phyloP scores from a whole-genome alignment of 2,888 invertebrate species.

The Troides aeacus region DNA sequence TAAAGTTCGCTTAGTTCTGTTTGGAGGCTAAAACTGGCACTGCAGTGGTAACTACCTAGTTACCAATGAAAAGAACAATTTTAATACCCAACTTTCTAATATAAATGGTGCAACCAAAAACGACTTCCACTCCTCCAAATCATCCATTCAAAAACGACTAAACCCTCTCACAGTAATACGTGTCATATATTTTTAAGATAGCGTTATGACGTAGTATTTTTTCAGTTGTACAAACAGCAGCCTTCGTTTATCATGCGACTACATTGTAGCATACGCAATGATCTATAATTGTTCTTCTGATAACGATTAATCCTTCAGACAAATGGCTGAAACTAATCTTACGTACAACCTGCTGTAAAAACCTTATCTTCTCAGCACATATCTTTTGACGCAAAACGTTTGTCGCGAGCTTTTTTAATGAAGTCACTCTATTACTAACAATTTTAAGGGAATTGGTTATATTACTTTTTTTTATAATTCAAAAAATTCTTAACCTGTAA shows the following conservation, averaged over 20 bases:
- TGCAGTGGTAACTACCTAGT: too few relatives aligned
- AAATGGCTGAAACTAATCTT: slow-evolving; percentile 4
- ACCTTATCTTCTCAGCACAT: not conserved
- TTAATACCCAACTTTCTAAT: too few relatives aligned
- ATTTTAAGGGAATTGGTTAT: not conserved
- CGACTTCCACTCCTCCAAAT: not conserved
- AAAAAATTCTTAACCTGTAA: too few relatives aligned
- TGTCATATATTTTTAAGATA: not conserved
- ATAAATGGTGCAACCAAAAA: too few relatives aligned
- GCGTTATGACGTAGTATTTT: slow-evolving; percentile 4
- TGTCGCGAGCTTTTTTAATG: not conserved
- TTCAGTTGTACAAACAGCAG: slow-evolving; percentile 10
- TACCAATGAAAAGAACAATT: too few relatives aligned
- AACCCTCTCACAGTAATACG: not conserved
- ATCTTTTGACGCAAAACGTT: slow-evolving; percentile 2
- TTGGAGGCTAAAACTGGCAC: too few relatives aligned
- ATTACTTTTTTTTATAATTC: too few relatives aligned
- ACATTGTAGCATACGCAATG: not conserved
- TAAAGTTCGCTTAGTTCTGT: too few relatives aligned
- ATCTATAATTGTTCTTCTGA: not conserved
- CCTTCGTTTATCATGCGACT: slow-evolving; percentile 15
- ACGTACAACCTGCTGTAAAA: not conserved
- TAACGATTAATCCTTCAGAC: not conserved
- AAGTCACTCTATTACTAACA: not conserved
- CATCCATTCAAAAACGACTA: not conserved